Evolutionary conservation across 2,888 invertebrate genomes (phyloP), one percentile per base, ranked within the genome.

Genomic region (Papilio demoleus): DNA sequence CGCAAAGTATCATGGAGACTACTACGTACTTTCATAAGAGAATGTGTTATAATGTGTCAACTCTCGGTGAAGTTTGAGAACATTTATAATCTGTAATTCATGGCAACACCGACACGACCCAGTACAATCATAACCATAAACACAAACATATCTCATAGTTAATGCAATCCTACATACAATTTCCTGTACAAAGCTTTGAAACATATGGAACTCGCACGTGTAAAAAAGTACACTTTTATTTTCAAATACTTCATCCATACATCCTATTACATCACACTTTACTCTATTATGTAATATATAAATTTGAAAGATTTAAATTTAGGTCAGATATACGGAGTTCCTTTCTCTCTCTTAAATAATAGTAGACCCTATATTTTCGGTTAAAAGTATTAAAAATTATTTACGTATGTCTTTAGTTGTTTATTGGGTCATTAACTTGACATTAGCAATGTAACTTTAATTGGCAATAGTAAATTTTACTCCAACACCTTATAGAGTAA

Each of bases 111-210:
- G 62, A 67, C 58, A 58, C 63, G 61, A 19, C 12, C n/a, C 31
- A 27, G 60, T 56, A 62, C 56, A 45, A 62, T 62, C 63, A 58
- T 58, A 62, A 62, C 56, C 36, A 67, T 67, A 62, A 62, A 67
- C 19, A 53, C 53, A 67, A 67, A 68, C 45, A 58, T 63, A 22
- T 63, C 34, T 63, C 67, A 63, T 45, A 68, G 63, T 63, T 45
- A 63, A 68, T 56, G 56, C 31, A 36, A 56, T 42, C 34, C 67
- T 12, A 14, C 62, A 36, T 62, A 45, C 63, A 42, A 63, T 63
- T 56, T 68, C 67, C 67, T 63, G 67, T 11, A 56, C 31, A 9
- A 4, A 14, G 60, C 31, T 60, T 24, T n/a, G 45, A 27, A 47
- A 65, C 63, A 63, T 56, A 45, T 63, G 67, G 11, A 17, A 31